Evolutionary conservation across 2,797 vertebrate genomes (phyloP).

Genomic region (Sebastes diploproa): DNA sequence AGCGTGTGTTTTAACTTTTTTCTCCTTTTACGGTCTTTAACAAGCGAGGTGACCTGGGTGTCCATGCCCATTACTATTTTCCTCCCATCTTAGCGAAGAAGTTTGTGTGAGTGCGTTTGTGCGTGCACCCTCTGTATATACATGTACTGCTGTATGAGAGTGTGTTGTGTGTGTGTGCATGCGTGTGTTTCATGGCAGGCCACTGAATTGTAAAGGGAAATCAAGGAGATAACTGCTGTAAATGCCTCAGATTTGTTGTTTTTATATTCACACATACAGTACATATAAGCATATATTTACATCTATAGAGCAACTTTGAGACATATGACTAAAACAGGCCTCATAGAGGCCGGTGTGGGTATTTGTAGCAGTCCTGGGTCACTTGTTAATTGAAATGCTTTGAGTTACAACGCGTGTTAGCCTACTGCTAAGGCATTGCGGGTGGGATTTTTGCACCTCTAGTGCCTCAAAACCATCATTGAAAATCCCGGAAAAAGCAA

Average conservation of each 20-base stretch:
- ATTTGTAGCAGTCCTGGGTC: conserved; percentile 74
- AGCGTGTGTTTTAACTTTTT: conserved; percentile 90
- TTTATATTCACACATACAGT: conserved; percentile 84
- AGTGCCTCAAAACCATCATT: conserved; percentile 11
- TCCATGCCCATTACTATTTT: conserved; percentile 84
- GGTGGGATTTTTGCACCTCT: conserved; percentile 9
- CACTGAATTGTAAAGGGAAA: conserved; percentile 92
- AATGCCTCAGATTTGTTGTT: conserved; percentile 89
- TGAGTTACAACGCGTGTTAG: conserved; percentile 8
- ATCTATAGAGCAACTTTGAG: conserved; percentile 82
- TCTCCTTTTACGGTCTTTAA: conserved; percentile 86
- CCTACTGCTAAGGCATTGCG: not conserved
- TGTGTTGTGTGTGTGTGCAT: conserved; percentile 32
- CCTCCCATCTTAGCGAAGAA: conserved; percentile 77
- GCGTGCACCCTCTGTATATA: conserved; percentile 57
- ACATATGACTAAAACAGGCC: conserved; percentile 75
- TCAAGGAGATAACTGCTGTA: conserved; percentile 94
- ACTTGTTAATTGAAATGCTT: conserved; percentile 39
- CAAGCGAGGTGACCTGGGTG: conserved; percentile 87
- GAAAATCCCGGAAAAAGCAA: conserved; percentile 8
- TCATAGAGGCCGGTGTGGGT: conserved; percentile 70
- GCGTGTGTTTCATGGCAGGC: conserved; percentile 81
- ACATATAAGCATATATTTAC: conserved; percentile 85
- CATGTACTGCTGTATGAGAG: conserved; percentile 61
- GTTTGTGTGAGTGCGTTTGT: conserved; percentile 56